Evolutionary conservation across 2,113 vertebrate species (phyloP).

Genomic region (Cairina moschata): DNA sequence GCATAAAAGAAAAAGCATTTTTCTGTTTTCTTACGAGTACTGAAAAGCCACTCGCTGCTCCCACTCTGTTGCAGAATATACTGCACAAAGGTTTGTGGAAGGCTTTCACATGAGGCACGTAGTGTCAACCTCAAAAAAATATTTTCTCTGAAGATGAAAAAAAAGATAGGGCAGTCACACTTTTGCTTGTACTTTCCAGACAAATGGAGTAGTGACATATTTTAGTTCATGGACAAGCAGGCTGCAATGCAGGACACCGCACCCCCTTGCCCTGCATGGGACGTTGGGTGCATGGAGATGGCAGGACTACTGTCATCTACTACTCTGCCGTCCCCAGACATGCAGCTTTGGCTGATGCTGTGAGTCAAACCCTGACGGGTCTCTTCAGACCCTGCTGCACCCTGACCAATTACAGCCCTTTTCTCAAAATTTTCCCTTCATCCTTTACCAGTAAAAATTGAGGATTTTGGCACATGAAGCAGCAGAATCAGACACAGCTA

Average conservation of each 20-base stretch:
- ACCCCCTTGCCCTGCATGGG: not conserved
- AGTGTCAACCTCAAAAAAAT: not conserved
- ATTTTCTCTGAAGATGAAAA: not conserved
- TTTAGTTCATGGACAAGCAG: not conserved
- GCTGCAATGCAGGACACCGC: fast-evolving
- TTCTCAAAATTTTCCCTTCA: not conserved
- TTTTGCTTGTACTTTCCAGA: not conserved
- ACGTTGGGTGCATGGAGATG: fast-evolving
- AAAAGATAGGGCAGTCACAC: not conserved
- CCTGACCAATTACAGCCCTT: not conserved
- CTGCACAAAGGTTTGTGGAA: not conserved
- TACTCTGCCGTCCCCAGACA: not conserved
- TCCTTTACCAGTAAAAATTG: not conserved
- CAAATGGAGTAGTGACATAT: not conserved
- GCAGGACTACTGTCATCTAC: not conserved
- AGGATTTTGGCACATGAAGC: not conserved
- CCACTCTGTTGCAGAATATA: not conserved
- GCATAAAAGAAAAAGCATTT: not conserved
- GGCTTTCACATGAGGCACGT: not conserved
- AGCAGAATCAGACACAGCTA: not conserved
- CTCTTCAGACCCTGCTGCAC: not conserved
- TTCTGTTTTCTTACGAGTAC: not conserved
- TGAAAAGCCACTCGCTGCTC: not conserved
- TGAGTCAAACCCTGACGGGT: not conserved
- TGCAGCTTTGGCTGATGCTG: fast-evolving